Percentiles rank a stretch among this genome's conserved stretches.
phyloP scores from a whole-genome alignment of 2,113 vertebrate species.

The Egretta garzetta region DNA sequence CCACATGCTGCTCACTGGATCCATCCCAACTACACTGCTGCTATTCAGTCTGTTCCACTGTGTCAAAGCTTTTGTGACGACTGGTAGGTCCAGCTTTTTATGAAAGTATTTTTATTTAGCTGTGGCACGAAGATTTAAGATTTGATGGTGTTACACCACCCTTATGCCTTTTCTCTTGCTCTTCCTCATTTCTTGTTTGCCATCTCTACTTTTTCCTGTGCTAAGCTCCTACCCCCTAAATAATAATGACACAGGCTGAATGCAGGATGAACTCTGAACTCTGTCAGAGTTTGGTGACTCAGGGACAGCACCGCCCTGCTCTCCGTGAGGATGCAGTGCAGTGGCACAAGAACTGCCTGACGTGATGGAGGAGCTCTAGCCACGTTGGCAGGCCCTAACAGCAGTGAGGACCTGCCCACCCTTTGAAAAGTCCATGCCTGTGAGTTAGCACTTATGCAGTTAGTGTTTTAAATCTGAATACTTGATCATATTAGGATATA shows the following conservation, averaged over 20 bases:
- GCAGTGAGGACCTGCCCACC: background rate
- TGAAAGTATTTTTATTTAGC: background rate
- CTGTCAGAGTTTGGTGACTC: background rate
- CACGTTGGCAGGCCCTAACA: accelerated
- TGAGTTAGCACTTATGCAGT: background rate
- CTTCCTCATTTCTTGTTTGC: background rate
- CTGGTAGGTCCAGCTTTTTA: conserved; percentile 67
- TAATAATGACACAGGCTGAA: background rate
- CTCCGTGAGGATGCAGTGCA: background rate
- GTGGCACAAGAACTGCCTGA: background rate
- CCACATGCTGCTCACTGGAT: conserved; percentile 69
- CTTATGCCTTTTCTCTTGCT: background rate
- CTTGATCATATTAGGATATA: background rate
- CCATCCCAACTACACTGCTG: conserved; percentile 37
- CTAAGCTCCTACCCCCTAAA: background rate
- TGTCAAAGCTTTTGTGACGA: conserved; percentile 75
- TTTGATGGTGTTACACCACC: background rate
- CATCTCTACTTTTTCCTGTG: background rate
- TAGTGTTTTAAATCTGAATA: background rate
- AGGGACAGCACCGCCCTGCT: background rate
- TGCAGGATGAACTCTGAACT: background rate
- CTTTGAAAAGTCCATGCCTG: background rate
- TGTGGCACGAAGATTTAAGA: background rate
- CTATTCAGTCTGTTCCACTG: conserved; percentile 63
- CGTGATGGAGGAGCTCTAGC: accelerated